These are phyloP conservation scores for Montipora efflorescens DNA, from an alignment of 64 coral and sea anemone genomes.

Conservation along the genomic window DNA sequence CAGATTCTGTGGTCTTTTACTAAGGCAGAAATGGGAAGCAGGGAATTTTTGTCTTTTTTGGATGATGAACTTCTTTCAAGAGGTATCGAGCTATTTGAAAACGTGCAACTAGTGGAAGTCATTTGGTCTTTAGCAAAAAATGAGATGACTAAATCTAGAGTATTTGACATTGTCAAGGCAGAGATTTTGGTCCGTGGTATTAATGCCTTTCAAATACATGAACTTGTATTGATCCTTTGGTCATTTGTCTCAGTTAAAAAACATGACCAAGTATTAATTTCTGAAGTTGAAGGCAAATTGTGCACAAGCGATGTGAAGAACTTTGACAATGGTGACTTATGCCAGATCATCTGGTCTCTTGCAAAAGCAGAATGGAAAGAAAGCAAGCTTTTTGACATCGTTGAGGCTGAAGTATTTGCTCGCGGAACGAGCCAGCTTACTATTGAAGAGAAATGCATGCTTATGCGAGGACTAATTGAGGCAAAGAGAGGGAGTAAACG, in stretches of 20 bases:
- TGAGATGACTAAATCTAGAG: neutral
- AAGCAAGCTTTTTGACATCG: neutral
- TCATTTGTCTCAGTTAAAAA: constrained; percentile 24
- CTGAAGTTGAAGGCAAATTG: constrained; percentile 12
- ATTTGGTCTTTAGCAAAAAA: constrained; percentile 8
- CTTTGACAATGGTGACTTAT: constrained; percentile 4
- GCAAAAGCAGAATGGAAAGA: neutral
- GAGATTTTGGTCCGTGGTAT: constrained; percentile 12
- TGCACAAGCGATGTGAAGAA: neutral
- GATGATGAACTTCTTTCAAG: neutral
- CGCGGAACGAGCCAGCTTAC: neutral
- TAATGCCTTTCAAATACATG: neutral
- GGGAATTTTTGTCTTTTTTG: neutral
- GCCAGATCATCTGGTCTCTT: constrained; percentile 23
- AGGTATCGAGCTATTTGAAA: neutral
- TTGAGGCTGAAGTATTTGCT: neutral
- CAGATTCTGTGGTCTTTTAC: constrained; percentile 10
- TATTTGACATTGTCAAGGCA: constrained; percentile 8
- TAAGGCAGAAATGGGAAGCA: neutral
- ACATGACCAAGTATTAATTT: neutral
- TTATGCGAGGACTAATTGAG: neutral
- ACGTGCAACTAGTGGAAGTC: neutral
- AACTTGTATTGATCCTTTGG: neutral
- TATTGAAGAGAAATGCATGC: neutral
- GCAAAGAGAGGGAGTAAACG: constrained; percentile 5